Evolutionary conservation across 2,113 vertebrate species (phyloP), one percentile per base, ranked within the genome.

Genomic region (Sinocyclocheilus rhinocerous): DNA sequence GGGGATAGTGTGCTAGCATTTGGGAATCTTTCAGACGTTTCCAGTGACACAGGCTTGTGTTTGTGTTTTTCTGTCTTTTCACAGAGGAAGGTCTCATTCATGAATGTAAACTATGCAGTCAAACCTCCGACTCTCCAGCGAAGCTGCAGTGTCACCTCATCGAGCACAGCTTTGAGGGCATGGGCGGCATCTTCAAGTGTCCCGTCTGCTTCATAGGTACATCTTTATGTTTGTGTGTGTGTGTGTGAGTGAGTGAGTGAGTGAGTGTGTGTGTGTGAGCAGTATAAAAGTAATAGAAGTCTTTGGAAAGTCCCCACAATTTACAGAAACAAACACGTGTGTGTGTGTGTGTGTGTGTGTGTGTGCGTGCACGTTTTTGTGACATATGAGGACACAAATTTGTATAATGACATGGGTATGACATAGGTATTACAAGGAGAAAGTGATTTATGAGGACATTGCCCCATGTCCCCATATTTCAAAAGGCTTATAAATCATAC

Each of bases 131-230:
- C 95, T 99, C 98, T 26, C 98, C 98, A 15, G 98, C 98, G 87
- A 99, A 99, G 91, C 97, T 99, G 80, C 98, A 99, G 93, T 99
- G 98, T 92, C 98, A 99, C 92, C 96, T 99, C 94, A 99, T 99
- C 87, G 98, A 99, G 93, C 98, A 99, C 95, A 99, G 98, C 95
- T 99, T 99, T 76, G 98, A 99, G 95, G 98, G 98, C 83, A 99
- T 99, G 98, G 98, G 98, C 18, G 98, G 98, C 88, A 99, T 98
- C 87, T 99, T 99, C 94, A 99, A 99, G 93, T 99, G 98, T 90
- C 98, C 98, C 0, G 98, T 99, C 91, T 99, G 98, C 94, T 99
- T 99, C 91, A 99, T 97, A 97, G 98, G 98, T 97, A 93, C 59
- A 94, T 93, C 89, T 79, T 26, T 42, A 1, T 80, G 16, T 36